A percentile compares a stretch with the other conserved stretches of the same genome.
Conservation (phyloP, 2,113 vertebrate species). For the Sturnus vulgaris region DNA sequence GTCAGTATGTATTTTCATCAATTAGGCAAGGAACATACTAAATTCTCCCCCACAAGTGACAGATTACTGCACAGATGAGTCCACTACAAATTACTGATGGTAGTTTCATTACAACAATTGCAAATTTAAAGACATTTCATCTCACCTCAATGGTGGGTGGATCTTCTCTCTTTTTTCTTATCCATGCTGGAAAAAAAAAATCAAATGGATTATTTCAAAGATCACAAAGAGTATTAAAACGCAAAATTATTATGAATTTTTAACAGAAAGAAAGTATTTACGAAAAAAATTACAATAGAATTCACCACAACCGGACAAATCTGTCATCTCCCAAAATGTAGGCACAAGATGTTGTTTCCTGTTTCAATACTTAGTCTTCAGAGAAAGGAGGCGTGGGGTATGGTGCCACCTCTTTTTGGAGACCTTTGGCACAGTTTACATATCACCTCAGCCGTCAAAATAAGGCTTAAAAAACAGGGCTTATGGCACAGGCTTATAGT, state of each 20-base stretch:
- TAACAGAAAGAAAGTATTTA: background rate
- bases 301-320: background rate
- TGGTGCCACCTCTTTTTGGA: background rate
- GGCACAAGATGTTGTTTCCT: background rate
- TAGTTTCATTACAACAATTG: background rate
- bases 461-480: background rate
- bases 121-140: background rate
- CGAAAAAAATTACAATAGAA: background rate
- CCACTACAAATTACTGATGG: background rate
- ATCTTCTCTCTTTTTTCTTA: slow-evolving; percentile 88
- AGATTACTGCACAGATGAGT: background rate
- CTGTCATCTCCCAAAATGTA: background rate
- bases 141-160: slow-evolving; percentile 90
- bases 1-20: background rate
- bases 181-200: slow-evolving; percentile 86
- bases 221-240: background rate
- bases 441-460: background rate
- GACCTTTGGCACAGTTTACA: background rate
- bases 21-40: background rate
- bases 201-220: background rate
- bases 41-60: background rate
- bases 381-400: background rate
- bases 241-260: background rate
- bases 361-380: background rate
- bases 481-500: background rate